Percentiles rank a stretch among this genome's conserved stretches.
These are phyloP conservation scores for Ditula angustiorana DNA, from an alignment of 2,888 invertebrate genomes.

Conservation along the genomic window DNA sequence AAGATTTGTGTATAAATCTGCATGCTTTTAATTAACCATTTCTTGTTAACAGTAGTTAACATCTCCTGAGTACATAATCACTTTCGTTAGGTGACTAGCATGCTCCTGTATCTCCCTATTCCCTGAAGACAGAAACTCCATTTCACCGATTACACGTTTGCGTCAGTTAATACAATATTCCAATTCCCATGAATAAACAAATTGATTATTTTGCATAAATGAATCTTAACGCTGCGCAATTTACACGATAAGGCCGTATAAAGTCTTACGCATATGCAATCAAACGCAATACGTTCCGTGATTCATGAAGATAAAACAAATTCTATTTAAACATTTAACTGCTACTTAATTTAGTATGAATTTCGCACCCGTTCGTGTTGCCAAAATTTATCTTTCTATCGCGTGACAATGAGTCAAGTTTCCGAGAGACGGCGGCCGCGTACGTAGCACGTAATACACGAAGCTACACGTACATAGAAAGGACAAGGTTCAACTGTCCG, in stretches of 20 bases:
- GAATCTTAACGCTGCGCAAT: background rate
- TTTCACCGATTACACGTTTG: background rate
- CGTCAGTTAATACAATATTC: background rate
- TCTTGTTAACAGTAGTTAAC: too few relatives aligned
- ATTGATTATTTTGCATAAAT: background rate
- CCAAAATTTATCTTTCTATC: constrained; percentile 11
- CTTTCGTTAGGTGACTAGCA: too few relatives aligned
- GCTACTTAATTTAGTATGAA: constrained; percentile 11
- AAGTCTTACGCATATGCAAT: too few relatives aligned
- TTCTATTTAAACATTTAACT: constrained; percentile 1
- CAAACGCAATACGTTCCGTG: background rate
- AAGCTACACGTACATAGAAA: background rate
- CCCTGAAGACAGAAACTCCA: too few relatives aligned
- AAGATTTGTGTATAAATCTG: too few relatives aligned
- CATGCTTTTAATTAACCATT: too few relatives aligned
- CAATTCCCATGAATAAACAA: background rate
- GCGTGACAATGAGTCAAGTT: constrained; percentile 17
- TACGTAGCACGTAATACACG: background rate
- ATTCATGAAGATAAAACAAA: constrained; percentile 5
- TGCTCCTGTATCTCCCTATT: too few relatives aligned
- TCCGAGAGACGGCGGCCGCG: background rate
- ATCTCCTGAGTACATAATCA: too few relatives aligned
- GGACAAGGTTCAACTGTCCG: background rate
- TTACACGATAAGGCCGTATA: background rate
- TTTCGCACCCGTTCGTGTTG: constrained; percentile 6